phyloP scores from a whole-genome alignment of 2,888 invertebrate genomes.

The Desoria tigrina region DNA sequence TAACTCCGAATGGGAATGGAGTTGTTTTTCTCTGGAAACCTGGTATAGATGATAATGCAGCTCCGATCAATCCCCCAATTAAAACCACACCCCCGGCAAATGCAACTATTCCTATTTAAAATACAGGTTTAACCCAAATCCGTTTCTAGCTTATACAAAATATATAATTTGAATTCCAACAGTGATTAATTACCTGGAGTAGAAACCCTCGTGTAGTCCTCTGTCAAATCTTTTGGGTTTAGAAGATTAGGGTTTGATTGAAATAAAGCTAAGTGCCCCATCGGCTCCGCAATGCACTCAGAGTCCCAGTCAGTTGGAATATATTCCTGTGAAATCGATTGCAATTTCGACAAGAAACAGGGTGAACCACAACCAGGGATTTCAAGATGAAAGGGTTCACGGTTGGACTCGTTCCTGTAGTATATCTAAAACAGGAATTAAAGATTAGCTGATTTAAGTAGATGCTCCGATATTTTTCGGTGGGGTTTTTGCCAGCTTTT shows the following conservation, averaged over 20 bases:
- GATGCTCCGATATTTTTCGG: too few species aligned
- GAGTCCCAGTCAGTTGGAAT: constrained; percentile 67
- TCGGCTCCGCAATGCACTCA: constrained; percentile 62
- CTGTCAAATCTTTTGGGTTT: neutral
- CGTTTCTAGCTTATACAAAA: too few species aligned
- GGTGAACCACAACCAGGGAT: constrained; percentile 67
- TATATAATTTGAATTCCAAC: neutral
- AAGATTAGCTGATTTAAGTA: too few species aligned
- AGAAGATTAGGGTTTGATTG: too few species aligned
- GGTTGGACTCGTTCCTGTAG: constrained; percentile 32
- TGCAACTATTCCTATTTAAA: neutral
- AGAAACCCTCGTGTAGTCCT: neutral
- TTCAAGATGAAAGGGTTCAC: constrained; percentile 63
- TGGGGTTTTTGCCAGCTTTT: too few species aligned
- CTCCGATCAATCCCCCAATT: neutral
- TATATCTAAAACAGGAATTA: constrained; percentile 22
- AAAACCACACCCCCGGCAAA: neutral
- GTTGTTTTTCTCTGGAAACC: neutral
- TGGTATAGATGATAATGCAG: neutral
- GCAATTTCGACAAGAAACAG: constrained; percentile 67
- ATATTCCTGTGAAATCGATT: constrained; percentile 63
- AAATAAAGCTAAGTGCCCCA: neutral
- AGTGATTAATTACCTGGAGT: neutral
- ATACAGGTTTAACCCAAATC: too few species aligned
- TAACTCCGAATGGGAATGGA: neutral